These are phyloP conservation scores for Drosophila tsacasi DNA, from an alignment of 1,140 invertebrate species.

Conservation along the genomic window DNA sequence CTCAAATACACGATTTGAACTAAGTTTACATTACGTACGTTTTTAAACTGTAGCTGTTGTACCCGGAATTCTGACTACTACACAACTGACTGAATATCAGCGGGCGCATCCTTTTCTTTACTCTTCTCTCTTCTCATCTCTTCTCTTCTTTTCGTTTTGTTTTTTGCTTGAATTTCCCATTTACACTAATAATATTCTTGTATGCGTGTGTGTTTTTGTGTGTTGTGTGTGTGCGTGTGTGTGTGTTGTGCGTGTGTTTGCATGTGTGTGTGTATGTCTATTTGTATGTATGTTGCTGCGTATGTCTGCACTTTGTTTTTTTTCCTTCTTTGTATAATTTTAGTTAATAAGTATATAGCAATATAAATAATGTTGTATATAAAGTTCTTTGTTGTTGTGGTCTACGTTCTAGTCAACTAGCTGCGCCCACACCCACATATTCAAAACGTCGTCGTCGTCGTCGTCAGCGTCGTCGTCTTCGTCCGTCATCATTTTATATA, in stretches of 20 bases:
- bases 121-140: constrained; percentile 17
- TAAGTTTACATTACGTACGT: constrained; percentile 75
- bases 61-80: constrained; percentile 70
- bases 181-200: constrained; percentile 82
- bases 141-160: constrained; percentile 33
- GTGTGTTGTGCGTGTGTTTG: constrained; percentile 1
- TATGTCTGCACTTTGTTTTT: constrained; percentile 48
- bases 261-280: constrained; percentile 14
- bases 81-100: constrained; percentile 63
- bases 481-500: constrained; percentile 33
- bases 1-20: constrained; percentile 55
- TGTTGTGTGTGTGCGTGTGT: constrained; percentile 55
- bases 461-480: constrained; percentile 1
- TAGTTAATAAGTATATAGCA: constrained; percentile 83
- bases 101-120: constrained; percentile 53
- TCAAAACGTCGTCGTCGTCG: constrained; percentile 21
- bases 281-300: constrained; percentile 43
- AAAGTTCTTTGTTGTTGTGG: constrained; percentile 81
- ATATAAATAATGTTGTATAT: constrained; percentile 83
- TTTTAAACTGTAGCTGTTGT: constrained; percentile 63
- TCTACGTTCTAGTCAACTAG: constrained; percentile 77
- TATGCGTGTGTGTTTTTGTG: constrained; percentile 51
- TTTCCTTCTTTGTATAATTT: constrained; percentile 79
- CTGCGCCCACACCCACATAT: constrained; percentile 40
- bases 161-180: constrained; percentile 65